These are phyloP conservation scores for Aphelenchoides bicaudatus DNA, from an alignment of 2,888 invertebrate genomes.

Conservation along the genomic window DNA sequence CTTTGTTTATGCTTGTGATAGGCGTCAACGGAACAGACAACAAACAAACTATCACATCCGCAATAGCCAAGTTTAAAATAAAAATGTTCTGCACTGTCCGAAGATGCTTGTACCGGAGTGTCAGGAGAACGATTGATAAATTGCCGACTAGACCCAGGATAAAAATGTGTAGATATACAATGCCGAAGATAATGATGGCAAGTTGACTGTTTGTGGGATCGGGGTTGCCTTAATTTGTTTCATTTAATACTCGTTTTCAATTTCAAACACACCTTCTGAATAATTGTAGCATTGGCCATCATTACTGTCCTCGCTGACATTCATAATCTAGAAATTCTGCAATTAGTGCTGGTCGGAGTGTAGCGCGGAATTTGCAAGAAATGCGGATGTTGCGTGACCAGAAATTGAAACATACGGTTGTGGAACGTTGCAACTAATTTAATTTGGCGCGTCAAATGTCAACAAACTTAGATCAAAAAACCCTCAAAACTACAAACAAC, in stretches of 20 bases:
- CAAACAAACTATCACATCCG: conserved; percentile 85
- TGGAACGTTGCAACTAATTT: no score
- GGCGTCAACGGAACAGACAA: conserved; percentile 94
- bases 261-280: no score
- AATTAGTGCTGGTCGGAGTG: no score
- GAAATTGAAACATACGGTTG: no score
- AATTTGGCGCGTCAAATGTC: no score
- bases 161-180: conserved; percentile 55
- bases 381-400: no score
- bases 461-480: no score
- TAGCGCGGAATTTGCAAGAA: no score
- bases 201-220: conserved; percentile 51
- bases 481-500: no score
- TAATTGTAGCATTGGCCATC: conserved; percentile 9
- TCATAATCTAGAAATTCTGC: conserved; percentile 9
- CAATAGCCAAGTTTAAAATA: conserved; percentile 87
- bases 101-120: conserved; percentile 33
- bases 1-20: conserved; percentile 79
- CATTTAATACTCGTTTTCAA: no score
- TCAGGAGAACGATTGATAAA: conserved; percentile 43
- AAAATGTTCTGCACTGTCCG: conserved; percentile 72
- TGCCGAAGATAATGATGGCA: conserved; percentile 43
- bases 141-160: conserved; percentile 57
- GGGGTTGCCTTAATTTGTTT: conserved; percentile 44
- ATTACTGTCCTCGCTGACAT: conserved; percentile 8